phyloP scores from a whole-genome alignment of 2,113 vertebrate genomes.

The Micronycteris hirsuta region DNA sequence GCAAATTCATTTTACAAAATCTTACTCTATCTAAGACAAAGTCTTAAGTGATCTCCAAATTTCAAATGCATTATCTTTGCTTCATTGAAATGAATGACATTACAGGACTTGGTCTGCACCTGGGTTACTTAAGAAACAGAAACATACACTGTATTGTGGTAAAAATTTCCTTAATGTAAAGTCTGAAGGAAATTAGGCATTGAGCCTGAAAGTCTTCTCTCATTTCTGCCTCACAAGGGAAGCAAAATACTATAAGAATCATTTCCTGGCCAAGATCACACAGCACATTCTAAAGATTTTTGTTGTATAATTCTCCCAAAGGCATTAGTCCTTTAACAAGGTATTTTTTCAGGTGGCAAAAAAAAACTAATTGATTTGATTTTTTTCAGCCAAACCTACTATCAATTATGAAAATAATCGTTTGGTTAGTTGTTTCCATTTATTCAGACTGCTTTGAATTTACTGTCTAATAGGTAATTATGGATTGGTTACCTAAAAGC shows the following conservation, averaged over 20 bases:
- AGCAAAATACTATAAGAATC: background rate
- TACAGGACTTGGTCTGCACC: background rate
- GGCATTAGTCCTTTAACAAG: background rate
- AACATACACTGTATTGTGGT: background rate
- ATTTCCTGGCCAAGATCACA: background rate
- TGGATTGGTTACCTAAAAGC: background rate
- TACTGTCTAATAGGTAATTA: background rate
- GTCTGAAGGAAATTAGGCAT: background rate
- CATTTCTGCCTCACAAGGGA: background rate
- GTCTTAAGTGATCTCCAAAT: background rate
- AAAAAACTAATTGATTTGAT: background rate
- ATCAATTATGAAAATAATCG: background rate
- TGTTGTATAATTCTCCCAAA: background rate
- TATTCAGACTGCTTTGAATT: background rate
- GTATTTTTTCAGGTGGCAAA: background rate
- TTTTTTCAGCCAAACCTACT: background rate
- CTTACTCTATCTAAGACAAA: background rate
- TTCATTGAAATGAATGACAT: background rate
- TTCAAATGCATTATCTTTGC: background rate
- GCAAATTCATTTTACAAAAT: background rate
- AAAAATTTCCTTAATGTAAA: conserved; percentile 11
- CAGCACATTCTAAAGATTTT: background rate
- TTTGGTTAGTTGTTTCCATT: background rate
- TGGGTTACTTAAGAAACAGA: background rate
- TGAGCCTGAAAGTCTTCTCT: background rate